Conservation (phyloP, 2,888 invertebrate genomes). For the Sesia apiformis region DNA sequence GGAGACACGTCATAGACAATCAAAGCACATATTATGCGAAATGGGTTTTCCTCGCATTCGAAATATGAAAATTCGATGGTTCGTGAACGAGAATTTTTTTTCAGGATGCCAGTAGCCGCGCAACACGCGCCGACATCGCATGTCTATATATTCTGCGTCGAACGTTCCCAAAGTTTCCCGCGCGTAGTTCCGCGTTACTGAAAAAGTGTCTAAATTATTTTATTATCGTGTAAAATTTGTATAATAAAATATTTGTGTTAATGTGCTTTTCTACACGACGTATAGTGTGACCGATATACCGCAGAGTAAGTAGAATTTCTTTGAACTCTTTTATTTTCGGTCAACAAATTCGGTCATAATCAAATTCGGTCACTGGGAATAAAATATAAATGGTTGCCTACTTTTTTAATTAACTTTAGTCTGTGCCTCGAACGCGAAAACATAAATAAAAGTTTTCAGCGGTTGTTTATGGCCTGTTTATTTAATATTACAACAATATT, state of each 20-base stretch:
- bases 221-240: constrained; percentile 26
- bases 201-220: constrained; percentile 12
- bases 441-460: not conserved
- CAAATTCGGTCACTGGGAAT: constrained; percentile 11
- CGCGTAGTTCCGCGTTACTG: constrained; percentile 25
- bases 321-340: constrained; percentile 17
- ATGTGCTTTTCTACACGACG: constrained; percentile 19
- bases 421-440: not conserved
- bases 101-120: constrained; percentile 41
- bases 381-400: not conserved
- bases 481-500: not conserved
- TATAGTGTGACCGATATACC: constrained; percentile 13
- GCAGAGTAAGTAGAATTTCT: constrained; percentile 21
- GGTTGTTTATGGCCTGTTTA: not conserved
- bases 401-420: not conserved
- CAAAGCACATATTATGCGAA: constrained; percentile 23
- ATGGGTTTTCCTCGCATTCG: constrained; percentile 35
- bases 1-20: constrained; percentile 21
- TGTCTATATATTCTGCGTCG: constrained; percentile 16
- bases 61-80: constrained; percentile 36
- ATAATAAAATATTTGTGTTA: constrained; percentile 24
- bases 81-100: constrained; percentile 28
- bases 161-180: constrained; percentile 36
- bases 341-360: constrained; percentile 10
- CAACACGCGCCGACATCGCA: constrained; percentile 31